Evolutionary conservation across 2,888 invertebrate species (phyloP), one percentile per base, ranked within the genome.

Genomic region (Trichogramma evanescens): DNA sequence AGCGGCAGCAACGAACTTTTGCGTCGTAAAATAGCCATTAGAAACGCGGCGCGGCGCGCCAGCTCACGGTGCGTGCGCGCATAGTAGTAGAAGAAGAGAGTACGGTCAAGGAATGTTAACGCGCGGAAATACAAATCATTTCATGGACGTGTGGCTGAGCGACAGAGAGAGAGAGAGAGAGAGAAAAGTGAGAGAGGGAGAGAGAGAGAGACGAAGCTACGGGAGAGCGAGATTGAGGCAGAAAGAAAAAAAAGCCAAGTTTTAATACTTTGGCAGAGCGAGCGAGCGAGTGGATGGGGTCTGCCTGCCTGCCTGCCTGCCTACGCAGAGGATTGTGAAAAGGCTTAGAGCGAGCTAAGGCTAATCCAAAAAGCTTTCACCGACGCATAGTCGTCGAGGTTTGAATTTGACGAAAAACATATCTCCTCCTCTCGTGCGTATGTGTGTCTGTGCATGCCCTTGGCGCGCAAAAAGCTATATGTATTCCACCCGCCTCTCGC

Each of bases 321-420:
- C 26, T 26, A 2, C 26, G 26, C 26, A 26, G 26, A 26, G 26
- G 3, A 26, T 26, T 26, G 26, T 26, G 26, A 26, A 26, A 26
- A 26, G 26, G 26, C 26, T 26, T 26, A 26, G 26, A 26, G 26
- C 26, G 26, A 26, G 26, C 26, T 26, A 26, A 26, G 6, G 58
- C 60, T 63, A 61, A 63, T 63, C 60, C 63, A 61, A 61, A 63
- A 63, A 63, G 63, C 59, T 60, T 63, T 53, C 26, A 26, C 26
- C 26, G 46, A 5, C 48, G 48, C 48, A 10, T 10, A 7, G 48
- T 13, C 26, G 10, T 48, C 48, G 10, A n/a, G 48, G 48, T 13
- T 48, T 48, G 10, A 48, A 48, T 13, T 10, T 13, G 48, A 48
- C 48, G 48, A 48, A 5, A 4, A 48, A 48, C 48, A 13, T 13